These are phyloP conservation scores for Ochropleura leucogaster DNA, from an alignment of 2,888 invertebrate genomes.

Conservation along the genomic window DNA sequence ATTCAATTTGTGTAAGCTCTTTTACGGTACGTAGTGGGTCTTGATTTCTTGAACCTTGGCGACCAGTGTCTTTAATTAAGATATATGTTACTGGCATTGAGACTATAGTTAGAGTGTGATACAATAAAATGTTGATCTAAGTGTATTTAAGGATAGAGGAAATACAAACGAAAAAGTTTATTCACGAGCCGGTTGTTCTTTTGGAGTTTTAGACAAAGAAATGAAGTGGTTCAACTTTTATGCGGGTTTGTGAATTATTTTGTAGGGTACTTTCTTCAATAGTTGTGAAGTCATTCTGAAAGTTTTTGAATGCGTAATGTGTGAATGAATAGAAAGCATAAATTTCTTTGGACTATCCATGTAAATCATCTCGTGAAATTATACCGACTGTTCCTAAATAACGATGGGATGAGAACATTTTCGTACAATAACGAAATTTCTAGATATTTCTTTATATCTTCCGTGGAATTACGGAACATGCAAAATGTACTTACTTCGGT, in stretches of 20 bases:
- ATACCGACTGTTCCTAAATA: background rate
- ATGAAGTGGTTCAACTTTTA: constrained; percentile 15
- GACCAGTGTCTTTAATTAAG: constrained; percentile 66
- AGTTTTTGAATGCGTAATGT: background rate
- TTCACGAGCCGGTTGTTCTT: constrained; percentile 13
- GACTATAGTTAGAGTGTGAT: constrained; percentile 54
- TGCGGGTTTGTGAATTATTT: constrained; percentile 22
- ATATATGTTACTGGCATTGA: constrained; percentile 61
- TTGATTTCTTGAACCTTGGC: constrained; percentile 55
- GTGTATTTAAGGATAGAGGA: constrained; percentile 42
- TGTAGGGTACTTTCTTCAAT: background rate
- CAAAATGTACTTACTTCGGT: background rate
- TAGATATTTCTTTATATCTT: background rate
- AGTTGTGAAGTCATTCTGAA: constrained; percentile 21
- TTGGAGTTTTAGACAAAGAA: constrained; percentile 4
- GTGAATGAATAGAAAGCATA: background rate
- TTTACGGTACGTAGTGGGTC: constrained; percentile 61
- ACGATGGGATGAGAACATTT: too few species aligned
- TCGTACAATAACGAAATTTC: background rate
- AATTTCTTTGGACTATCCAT: background rate
- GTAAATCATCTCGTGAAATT: too few species aligned
- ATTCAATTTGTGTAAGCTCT: constrained; percentile 75
- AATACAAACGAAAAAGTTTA: constrained; percentile 32
- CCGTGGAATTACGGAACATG: background rate
- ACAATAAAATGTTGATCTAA: constrained; percentile 42